Evolutionary conservation across 2,888 invertebrate genomes (phyloP).

Genomic region (Pemphredon lugubris): DNA sequence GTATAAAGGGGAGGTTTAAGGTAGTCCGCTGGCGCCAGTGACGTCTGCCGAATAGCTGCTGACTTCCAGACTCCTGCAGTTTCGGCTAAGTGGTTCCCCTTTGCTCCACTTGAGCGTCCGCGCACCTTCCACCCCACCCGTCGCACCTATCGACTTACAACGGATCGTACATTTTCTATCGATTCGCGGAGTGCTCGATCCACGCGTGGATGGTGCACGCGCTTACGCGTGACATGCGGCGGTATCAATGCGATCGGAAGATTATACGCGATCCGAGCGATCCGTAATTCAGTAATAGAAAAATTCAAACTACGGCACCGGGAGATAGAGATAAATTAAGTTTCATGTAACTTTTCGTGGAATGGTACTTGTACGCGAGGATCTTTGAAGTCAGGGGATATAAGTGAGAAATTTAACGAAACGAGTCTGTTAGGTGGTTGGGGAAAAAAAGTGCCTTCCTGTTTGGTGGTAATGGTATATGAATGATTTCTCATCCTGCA

Average conservation of each 20-base stretch:
- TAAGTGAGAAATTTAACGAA: too few relatives aligned
- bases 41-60: conserved; percentile 79
- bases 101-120: conserved; percentile 66
- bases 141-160: conserved; percentile 32
- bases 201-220: not conserved
- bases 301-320: too few relatives aligned
- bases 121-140: conserved; percentile 55
- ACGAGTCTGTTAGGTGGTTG: too few relatives aligned
- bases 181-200: conserved; percentile 24
- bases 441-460: too few relatives aligned
- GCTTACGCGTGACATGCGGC: not conserved
- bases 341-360: too few relatives aligned
- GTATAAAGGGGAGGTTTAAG: conserved; percentile 69
- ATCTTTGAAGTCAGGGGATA: too few relatives aligned
- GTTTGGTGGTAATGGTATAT: too few relatives aligned
- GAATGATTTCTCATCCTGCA: too few relatives aligned
- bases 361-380: too few relatives aligned
- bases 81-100: conserved; percentile 77
- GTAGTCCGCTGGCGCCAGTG: conserved; percentile 80
- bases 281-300: too few relatives aligned
- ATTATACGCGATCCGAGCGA: too few relatives aligned
- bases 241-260: not conserved
- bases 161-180: conserved; percentile 49
- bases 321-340: too few relatives aligned
- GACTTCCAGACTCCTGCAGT: conserved; percentile 77